Evolutionary conservation across 2,113 vertebrate genomes (phyloP).

Genomic region (Sander vitreus): DNA sequence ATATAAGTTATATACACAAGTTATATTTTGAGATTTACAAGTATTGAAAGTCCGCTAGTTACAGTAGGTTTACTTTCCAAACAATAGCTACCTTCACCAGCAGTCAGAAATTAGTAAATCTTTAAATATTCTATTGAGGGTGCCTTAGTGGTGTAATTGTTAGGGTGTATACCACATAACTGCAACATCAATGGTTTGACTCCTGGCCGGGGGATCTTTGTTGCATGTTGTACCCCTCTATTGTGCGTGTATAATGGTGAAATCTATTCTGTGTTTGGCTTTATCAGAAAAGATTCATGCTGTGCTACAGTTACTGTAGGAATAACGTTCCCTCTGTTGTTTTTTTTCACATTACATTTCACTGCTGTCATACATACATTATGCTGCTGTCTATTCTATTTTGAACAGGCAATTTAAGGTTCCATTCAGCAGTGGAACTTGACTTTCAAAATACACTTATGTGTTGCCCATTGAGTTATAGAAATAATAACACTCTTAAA

Average conservation of each 20-base stretch:
- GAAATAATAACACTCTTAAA: not conserved
- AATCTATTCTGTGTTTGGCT: not conserved
- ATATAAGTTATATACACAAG: not conserved
- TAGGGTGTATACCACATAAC: not conserved
- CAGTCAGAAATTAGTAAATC: not conserved
- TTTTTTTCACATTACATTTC: not conserved
- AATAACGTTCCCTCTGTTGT: not conserved
- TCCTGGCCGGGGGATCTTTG: not conserved
- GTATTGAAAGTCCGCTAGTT: not conserved
- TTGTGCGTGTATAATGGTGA: not conserved
- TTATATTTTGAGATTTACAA: not conserved
- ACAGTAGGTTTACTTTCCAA: not conserved
- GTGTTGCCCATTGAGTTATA: not conserved
- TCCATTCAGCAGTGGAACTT: not conserved
- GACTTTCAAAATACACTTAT: not conserved
- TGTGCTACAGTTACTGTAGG: not conserved
- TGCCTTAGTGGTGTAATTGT: not conserved
- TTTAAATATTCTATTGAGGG: not conserved
- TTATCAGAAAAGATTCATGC: not conserved
- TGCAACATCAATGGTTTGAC: not conserved
- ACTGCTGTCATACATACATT: not conserved
- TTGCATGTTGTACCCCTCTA: not conserved
- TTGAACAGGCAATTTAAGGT: not conserved
- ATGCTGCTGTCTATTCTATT: not conserved
- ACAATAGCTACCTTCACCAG: not conserved